These are phyloP conservation scores for Stichopus chloronotus DNA, from an alignment of 35 echinoderm and acorn worm genomes.

Conservation along the genomic window DNA sequence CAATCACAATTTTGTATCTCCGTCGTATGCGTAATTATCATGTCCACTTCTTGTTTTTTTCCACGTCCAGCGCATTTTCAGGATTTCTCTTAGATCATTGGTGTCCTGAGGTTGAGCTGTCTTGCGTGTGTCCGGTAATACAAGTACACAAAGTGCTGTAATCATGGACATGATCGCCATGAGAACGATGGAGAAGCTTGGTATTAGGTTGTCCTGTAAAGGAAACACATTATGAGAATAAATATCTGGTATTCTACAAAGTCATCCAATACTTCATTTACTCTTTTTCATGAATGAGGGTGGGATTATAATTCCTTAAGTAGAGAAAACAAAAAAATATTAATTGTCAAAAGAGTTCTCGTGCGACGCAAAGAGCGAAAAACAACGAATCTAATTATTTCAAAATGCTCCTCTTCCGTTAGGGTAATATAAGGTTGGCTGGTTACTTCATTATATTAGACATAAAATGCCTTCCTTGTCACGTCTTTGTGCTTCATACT, in stretches of 20 bases:
- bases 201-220: constrained; percentile 6
- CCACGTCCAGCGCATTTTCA: background rate
- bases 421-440: too few relatives aligned
- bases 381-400: too few relatives aligned
- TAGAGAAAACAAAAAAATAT: too few relatives aligned
- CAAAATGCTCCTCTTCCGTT: too few relatives aligned
- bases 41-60: background rate
- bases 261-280: too few relatives aligned
- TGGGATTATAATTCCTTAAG: too few relatives aligned
- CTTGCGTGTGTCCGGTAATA: constrained; percentile 10
- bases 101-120: constrained; percentile 13
- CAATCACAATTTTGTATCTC: background rate
- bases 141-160: constrained; percentile 1
- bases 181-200: background rate
- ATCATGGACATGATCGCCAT: constrained; percentile 18
- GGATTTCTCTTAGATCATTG: background rate
- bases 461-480: too few relatives aligned
- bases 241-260: background rate
- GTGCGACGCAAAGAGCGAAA: too few relatives aligned
- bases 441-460: too few relatives aligned
- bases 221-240: background rate
- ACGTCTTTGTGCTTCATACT: too few relatives aligned
- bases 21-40: background rate
- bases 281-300: too few relatives aligned
- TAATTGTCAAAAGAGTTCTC: too few relatives aligned